Conservation (phyloP, 2,888 invertebrate species). For the Margaritifera margaritifera region DNA sequence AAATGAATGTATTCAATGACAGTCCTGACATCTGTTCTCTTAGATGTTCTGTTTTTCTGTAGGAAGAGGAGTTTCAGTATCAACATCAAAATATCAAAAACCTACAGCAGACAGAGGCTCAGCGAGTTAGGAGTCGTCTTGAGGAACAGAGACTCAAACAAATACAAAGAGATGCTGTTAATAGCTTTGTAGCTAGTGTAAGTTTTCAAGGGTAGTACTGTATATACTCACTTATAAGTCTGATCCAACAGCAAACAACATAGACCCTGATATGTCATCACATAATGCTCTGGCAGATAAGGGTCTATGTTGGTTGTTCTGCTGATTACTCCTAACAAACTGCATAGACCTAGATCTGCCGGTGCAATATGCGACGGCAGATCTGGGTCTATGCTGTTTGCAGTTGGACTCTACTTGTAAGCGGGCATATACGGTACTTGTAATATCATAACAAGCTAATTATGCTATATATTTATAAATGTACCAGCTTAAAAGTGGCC, state of each 20-base stretch:
- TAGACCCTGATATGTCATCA: not conserved
- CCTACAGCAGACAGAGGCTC: conserved; percentile 56
- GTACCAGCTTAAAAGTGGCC: no score
- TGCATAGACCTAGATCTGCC: not conserved
- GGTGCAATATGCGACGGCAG: no score
- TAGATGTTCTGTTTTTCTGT: conserved; percentile 8
- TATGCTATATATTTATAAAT: no score
- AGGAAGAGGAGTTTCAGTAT: conserved; percentile 68
- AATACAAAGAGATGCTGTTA: conserved; percentile 69
- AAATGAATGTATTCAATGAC: not conserved
- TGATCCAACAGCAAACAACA: no score
- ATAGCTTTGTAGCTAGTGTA: conserved; percentile 64
- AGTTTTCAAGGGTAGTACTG: not conserved
- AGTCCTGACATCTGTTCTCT: conserved; percentile 1
- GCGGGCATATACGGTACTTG: no score
- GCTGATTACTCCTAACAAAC: not conserved
- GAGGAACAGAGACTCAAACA: conserved; percentile 55
- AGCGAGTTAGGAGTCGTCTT: conserved; percentile 43
- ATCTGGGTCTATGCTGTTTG: no score
- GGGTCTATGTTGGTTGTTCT: not conserved
- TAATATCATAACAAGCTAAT: no score
- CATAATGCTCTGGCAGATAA: not conserved
- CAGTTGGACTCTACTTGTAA: no score
- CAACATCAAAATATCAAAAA: conserved; percentile 60
- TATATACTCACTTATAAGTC: no score